phyloP scores from a whole-genome alignment of 2,888 invertebrate genomes.

The Morpho achilles region DNA sequence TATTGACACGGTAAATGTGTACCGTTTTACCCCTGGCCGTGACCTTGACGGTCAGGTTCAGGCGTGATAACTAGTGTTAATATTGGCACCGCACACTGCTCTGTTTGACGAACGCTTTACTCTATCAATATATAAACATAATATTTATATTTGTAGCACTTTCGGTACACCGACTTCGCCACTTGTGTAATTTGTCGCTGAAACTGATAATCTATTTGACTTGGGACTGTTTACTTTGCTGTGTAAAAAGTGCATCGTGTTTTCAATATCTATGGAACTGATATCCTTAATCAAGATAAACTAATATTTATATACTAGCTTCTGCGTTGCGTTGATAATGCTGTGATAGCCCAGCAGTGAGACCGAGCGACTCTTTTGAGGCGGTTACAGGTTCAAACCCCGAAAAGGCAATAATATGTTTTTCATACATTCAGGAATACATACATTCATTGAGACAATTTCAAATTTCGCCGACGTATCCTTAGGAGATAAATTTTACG shows the following conservation, averaged over 20 bases:
- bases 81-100: constrained; percentile 71
- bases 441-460: too few species aligned
- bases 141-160: constrained; percentile 75
- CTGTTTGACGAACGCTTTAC: constrained; percentile 74
- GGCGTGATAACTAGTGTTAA: constrained; percentile 75
- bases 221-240: constrained; percentile 1
- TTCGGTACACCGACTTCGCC: constrained; percentile 53
- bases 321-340: too few species aligned
- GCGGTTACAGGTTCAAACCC: too few species aligned
- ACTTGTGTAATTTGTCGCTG: constrained; percentile 71
- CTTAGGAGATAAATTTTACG: too few species aligned
- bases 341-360: too few species aligned
- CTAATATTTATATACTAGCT: too few species aligned
- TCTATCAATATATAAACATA: constrained; percentile 79
- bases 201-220: constrained; percentile 65
- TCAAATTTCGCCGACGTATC: too few species aligned
- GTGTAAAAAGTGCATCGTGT: neutral
- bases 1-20: constrained; percentile 30
- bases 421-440: too few species aligned
- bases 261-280: too few species aligned
- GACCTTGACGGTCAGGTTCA: constrained; percentile 63
- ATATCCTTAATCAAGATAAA: too few species aligned
- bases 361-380: too few species aligned
- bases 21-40: constrained; percentile 52
- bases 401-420: too few species aligned